Percentiles rank a stretch among this genome's conserved stretches.
Evolutionary conservation across 2,888 invertebrate species (phyloP).

Genomic region (Cristatella mucedo): DNA sequence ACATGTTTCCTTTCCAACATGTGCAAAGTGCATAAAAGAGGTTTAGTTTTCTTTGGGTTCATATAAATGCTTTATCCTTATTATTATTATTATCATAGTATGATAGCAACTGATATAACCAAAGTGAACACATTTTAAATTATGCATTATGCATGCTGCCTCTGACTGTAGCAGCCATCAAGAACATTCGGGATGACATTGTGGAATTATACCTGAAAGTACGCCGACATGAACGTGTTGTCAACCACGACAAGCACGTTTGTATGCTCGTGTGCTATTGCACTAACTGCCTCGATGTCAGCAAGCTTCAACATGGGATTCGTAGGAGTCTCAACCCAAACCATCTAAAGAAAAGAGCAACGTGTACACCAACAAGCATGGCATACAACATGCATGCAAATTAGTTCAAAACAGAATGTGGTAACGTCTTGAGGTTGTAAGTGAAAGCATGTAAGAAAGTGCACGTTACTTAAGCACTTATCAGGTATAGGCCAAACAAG

Average conservation of each 20-base stretch:
- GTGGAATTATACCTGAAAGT: slow-evolving; percentile 49
- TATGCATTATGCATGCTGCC: no score
- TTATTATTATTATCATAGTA: no score
- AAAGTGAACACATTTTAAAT: no score
- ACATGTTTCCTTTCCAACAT: no score
- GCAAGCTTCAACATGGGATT: slow-evolving; percentile 79
- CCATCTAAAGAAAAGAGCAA: slow-evolving; percentile 35
- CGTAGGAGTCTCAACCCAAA: slow-evolving; percentile 93
- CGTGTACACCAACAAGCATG: background rate
- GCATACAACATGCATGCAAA: background rate
- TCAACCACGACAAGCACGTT: slow-evolving; percentile 66
- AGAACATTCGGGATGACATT: no score
- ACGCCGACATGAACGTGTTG: slow-evolving; percentile 80
- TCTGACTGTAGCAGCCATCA: no score
- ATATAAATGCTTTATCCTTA: no score
- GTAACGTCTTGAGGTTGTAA: background rate
- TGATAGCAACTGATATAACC: no score
- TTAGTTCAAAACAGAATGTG: background rate
- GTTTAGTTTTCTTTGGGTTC: no score
- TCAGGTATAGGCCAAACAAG: background rate
- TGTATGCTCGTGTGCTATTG: slow-evolving; percentile 43
- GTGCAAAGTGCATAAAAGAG: no score
- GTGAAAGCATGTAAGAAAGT: background rate
- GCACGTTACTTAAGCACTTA: background rate
- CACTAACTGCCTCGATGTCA: slow-evolving; percentile 59